Evolutionary conservation across 2,113 vertebrate species (phyloP).

Genomic region (Chaenocephalus aceratus): DNA sequence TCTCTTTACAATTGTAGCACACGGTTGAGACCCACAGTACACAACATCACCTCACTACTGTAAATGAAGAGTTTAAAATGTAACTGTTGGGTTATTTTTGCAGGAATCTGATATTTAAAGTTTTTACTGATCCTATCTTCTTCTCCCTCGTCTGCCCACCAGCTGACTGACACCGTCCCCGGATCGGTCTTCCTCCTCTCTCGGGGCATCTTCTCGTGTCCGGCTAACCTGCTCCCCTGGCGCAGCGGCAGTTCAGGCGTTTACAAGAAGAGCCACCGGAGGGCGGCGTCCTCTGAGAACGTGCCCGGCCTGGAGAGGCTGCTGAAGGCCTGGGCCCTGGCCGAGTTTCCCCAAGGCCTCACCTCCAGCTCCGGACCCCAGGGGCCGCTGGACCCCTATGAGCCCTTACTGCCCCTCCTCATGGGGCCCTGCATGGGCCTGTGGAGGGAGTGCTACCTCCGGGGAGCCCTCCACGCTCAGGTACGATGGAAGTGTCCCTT

Average conservation of each 20-base stretch:
- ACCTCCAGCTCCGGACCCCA: constrained; percentile 26
- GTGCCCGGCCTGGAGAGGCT: constrained; percentile 84
- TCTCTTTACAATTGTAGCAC: background rate
- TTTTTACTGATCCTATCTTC: background rate
- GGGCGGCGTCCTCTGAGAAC: constrained; percentile 84
- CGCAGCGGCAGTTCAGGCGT: constrained; percentile 78
- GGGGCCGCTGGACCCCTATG: constrained; percentile 70
- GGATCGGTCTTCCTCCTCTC: constrained; percentile 86
- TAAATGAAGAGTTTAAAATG: background rate
- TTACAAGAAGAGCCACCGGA: constrained; percentile 81
- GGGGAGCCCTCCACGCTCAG: constrained; percentile 89
- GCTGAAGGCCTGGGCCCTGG: constrained; percentile 66
- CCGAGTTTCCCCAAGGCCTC: constrained; percentile 54
- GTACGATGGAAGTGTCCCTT: constrained; percentile 63
- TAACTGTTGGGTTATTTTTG: background rate
- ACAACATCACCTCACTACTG: background rate
- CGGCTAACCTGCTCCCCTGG: constrained; percentile 90
- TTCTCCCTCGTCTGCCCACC: background rate
- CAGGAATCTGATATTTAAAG: background rate
- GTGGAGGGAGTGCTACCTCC: constrained; percentile 93
- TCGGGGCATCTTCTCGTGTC: constrained; percentile 85
- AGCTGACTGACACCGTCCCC: constrained; percentile 65
- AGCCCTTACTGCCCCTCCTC: constrained; percentile 87
- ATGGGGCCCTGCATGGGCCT: constrained; percentile 88
- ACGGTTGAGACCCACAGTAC: background rate